Evolutionary conservation across 1,140 invertebrate genomes (phyloP), one percentile per base, ranked within the genome.

Genomic region (Penaeus japonicus): DNA sequence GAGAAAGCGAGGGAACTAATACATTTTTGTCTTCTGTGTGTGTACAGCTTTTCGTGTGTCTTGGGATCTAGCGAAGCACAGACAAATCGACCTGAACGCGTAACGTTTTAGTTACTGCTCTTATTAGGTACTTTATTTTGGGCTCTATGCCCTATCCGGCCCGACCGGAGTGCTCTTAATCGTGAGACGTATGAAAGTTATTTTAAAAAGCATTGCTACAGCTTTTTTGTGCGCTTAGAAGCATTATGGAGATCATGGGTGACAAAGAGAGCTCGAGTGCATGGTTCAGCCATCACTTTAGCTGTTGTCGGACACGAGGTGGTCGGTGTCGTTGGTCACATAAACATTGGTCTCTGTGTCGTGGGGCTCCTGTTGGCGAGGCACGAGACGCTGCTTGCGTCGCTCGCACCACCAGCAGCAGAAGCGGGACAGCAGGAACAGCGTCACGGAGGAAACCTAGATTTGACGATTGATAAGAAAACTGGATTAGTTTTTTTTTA

Each of bases 371-470:
- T 77, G 78, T 10, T 84, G 85, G 12, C 89, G 85, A 2, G 89
- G 80, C n/a, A 90, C 81, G 35, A 87, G 81, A 32, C 89, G 89
- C 30, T 90, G 84, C 59, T 90, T 85, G 27, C 73, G 80, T 54
- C 85, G 47, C 47, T 87, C 85, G 18, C 89, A 87, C 89, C 89
- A 90, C 80, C 89, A 90, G 57, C 89, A 90, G 55, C 89, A 90
- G 54, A 90, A 80, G n/a, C 85, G 85, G 20, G 89, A 87, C 75
- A 90, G 39, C 47, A 90, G 55, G 55, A 87, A 47, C 85, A 90
- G 85, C 18, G 89, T 90, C n/a, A 85, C 79, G 4, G 89, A 90
- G 2, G 89, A 90, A 15, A 90, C 89, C 89, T 87, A 80, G 22
- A 62, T 35, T 79, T 47, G 47, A 15, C 10, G 47, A 47, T n/a